Conservation (phyloP, 2,113 vertebrate species). For the Motacilla tschutschensis region DNA sequence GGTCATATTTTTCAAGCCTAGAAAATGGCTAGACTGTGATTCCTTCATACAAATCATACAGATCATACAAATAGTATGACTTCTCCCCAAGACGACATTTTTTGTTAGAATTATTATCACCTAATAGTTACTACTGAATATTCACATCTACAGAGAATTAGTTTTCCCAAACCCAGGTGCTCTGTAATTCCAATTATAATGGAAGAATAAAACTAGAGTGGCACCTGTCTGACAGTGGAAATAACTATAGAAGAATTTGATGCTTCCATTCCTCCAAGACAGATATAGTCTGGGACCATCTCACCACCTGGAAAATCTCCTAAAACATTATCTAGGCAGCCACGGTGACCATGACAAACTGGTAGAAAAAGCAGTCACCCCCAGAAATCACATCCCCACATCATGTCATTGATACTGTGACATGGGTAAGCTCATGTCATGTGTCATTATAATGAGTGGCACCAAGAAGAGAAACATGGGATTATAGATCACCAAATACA, state of each 20-base stretch:
- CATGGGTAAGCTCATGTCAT: neutral
- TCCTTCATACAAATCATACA: neutral
- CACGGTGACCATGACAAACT: neutral
- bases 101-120: neutral
- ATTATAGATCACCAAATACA: neutral
- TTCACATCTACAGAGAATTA: neutral
- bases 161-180: neutral
- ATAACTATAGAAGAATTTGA: neutral
- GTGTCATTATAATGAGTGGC: neutral
- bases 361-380: neutral
- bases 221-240: neutral
- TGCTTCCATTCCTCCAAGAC: neutral
- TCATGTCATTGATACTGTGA: neutral
- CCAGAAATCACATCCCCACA: neutral
- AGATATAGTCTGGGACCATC: neutral
- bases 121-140: neutral
- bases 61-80: neutral
- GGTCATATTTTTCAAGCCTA: neutral
- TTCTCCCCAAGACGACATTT: neutral
- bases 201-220: neutral
- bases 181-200: neutral
- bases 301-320: neutral
- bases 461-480: fast-evolving
- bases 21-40: neutral
- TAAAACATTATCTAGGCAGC: neutral